Evolutionary conservation across 1,140 invertebrate species (phyloP), one percentile per base, ranked within the genome.

Genomic region (Agrypnia vestita): DNA sequence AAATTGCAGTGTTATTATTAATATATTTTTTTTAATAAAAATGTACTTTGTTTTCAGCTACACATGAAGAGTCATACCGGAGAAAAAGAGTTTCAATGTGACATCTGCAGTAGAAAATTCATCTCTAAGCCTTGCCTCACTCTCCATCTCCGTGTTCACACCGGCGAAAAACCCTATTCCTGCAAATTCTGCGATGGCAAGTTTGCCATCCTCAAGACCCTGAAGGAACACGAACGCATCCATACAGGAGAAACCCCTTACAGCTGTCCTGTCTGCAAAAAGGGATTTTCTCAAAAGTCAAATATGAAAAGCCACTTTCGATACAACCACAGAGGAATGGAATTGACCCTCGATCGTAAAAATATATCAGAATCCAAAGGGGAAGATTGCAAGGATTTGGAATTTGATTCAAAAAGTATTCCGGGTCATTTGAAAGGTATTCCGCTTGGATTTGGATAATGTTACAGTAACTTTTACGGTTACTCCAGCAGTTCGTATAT

Each of bases 201-300:
- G 17, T 83, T 83, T 51, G 56, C 73, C 17, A 78, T 74, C 1
- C 76, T 74, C 56, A 79, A 79, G 46, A 74, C 76, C 11, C 67
- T 78, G n/a, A 79, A 67, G 43, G 80, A 82, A 25, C 94, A 95
- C 86, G 90, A 91, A 88, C 86, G 90, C 17, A 90, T 90, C 17
- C 91, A 91, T 83, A 91, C 90, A 0, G 91, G 92, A 6, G 92
- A 93, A 84, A 85, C 91, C 62, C 92, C 93, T 3, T 93, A 84
- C 72, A 76, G 84, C 62, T 87, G 84, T 76, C 67, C 82, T 13
- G 82, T 85, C 46, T 89, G 87, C 81, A 84, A 84, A 1, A 86
- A 86, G 59, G 84, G 85, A 51, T 90, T 90, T 80, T 84, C 71
- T 0, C 80, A 82, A 46, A 61, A 74, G 56, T 79, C 76, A n/a